Base-by-base conservation (phyloP, 2,888 invertebrate genomes). In the Cryptophagus acutangulus region DNA sequence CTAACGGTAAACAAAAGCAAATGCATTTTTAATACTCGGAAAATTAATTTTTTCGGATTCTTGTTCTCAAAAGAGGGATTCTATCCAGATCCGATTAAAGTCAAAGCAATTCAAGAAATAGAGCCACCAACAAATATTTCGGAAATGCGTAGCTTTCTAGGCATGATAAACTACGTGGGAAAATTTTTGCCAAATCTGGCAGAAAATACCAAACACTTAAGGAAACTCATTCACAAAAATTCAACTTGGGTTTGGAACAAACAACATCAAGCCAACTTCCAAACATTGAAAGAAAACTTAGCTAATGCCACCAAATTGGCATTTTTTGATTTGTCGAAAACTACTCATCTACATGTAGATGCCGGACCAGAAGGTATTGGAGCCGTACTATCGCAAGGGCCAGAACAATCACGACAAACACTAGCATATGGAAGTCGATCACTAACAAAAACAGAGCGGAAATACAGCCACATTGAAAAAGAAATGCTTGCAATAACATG, bases 1-100 rank as follows among this genome's bases (percentile, higher is more conserved):
- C 38, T 61, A n/a, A 45, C 52, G 15, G 45, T 63, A 9, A 61
- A 64, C 36, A 38, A 47, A 29, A 35, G 55, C 2, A 67, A 67
- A 48, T 67, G 64, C 45, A 36, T 43, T 14, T 60, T 49, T 37
- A 44, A 45, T 13, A 44, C 35, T 17, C 13, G 39, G 30, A 35
- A 45, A 40, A 41, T 63, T 4, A 35, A 51, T 15, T 62, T 63
- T 45, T 47, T 61, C 16, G 60, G 61, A 17, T 57, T 61, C 35
- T 37, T 49, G 33, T 33, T 67, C 29, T 47, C 57, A 8, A 5
- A 38, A 13, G 26, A 49, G 3, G 61, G 56, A 1, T 48, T 64
- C n/a, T 54, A 50, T 40, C 61, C 63, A 13, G 48, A 56, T 17
- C 37, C 41, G 5, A 29, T 40, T 1, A 63, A 63, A 41, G 44